Evolutionary conservation across 2,113 vertebrate species (phyloP).

Genomic region (Trochalopteron elliotii): DNA sequence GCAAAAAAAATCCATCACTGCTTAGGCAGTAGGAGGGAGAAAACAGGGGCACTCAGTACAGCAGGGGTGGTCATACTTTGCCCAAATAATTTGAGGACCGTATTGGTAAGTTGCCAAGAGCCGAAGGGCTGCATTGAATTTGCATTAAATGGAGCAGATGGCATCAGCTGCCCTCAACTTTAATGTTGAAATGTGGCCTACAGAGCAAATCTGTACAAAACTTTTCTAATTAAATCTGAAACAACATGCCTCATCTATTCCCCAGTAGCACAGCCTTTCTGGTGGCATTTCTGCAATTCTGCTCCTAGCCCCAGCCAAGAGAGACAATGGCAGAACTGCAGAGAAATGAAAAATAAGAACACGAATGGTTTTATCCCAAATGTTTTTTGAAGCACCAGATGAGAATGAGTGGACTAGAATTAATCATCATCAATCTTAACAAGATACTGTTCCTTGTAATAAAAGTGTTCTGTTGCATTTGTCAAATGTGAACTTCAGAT

Average conservation of each 20-base stretch:
- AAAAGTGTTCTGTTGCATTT: neutral
- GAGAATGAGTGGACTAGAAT: neutral
- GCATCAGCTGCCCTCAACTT: constrained; percentile 64
- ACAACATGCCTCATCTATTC: constrained; percentile 56
- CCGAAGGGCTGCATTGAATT: constrained; percentile 56
- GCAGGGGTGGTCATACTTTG: constrained; percentile 38
- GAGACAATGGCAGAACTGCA: neutral
- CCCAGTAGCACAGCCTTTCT: constrained; percentile 39
- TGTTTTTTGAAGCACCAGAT: neutral
- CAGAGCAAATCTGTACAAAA: constrained; percentile 68
- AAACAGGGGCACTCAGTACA: constrained; percentile 2
- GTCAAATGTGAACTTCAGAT: neutral
- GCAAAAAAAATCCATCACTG: constrained; percentile 6
- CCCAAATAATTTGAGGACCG: neutral
- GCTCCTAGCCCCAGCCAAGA: neutral
- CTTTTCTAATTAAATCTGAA: constrained; percentile 66
- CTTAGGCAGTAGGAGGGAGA: neutral
- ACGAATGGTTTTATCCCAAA: neutral
- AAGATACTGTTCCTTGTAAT: neutral
- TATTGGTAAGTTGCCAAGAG: constrained; percentile 52
- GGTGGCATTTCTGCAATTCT: constrained; percentile 39
- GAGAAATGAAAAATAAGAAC: constrained; percentile 14
- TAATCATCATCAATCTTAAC: neutral
- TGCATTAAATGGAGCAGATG: constrained; percentile 66
- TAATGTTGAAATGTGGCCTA: constrained; percentile 65